Percentiles rank a stretch among this genome's conserved stretches.
These are phyloP conservation scores for Rhopalosiphum nymphaeae DNA, from an alignment of 2,888 invertebrate species.

Conservation along the genomic window DNA sequence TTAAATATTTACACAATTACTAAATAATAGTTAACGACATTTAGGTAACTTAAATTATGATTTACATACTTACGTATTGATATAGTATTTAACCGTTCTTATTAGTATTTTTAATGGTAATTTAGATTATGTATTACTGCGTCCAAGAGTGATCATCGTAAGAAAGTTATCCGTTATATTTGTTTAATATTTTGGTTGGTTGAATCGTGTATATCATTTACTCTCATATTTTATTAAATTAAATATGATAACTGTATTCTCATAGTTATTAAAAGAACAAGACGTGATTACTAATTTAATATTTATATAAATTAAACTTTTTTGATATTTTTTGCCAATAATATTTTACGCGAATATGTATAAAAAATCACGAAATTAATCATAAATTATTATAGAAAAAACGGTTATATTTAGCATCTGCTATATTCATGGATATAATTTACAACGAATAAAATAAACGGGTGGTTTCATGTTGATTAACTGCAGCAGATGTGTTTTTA, in stretches of 20 bases:
- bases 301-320: neutral
- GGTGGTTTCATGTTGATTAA: neutral
- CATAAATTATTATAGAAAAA: neutral
- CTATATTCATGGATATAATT: neutral
- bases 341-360: neutral
- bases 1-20: too few species aligned
- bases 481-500: constrained; percentile 44
- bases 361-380: neutral
- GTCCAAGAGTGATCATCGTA: neutral
- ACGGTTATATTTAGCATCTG: constrained; percentile 44
- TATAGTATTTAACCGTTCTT: neutral
- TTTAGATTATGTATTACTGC: neutral
- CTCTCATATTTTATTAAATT: neutral
- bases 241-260: neutral
- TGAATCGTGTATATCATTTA: neutral
- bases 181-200: neutral
- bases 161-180: neutral
- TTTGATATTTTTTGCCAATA: neutral
- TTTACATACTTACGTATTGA: too few species aligned
- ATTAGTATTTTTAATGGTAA: neutral
- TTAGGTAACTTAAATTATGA: too few species aligned
- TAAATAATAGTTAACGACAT: too few species aligned
- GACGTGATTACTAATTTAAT: neutral
- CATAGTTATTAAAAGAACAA: neutral
- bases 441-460: constrained; percentile 3